Percentiles rank a stretch among this genome's conserved stretches.
These are phyloP conservation scores for Pelmatolapia mariae DNA, from an alignment of 2,113 vertebrate genomes.

Conservation along the genomic window DNA sequence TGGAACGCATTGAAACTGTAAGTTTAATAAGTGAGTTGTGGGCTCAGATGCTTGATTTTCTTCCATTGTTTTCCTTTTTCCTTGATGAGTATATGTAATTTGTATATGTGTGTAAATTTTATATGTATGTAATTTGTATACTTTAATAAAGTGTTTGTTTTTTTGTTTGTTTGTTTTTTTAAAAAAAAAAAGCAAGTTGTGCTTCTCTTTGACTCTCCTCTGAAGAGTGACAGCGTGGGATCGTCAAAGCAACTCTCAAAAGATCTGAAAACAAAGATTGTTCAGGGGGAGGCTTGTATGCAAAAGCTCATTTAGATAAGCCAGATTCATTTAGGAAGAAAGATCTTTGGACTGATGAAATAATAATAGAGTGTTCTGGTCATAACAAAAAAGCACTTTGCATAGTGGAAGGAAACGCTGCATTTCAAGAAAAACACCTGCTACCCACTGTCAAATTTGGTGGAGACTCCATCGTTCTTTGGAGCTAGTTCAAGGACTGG, in stretches of 20 bases:
- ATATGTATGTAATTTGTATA: not conserved
- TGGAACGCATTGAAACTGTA: not conserved
- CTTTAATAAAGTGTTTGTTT: not conserved
- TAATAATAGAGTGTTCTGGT: not conserved
- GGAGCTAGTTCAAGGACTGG: not conserved
- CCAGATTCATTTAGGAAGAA: not conserved
- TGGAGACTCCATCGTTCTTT: not conserved
- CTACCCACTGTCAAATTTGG: not conserved
- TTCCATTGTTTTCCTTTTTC: not conserved
- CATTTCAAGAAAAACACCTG: not conserved
- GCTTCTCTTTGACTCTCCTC: too few species aligned
- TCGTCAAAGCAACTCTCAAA: too few species aligned
- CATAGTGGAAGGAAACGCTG: not conserved
- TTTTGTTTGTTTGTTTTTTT: too few species aligned
- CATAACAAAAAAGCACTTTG: not conserved
- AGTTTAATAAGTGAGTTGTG: not conserved
- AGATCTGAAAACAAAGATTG: too few species aligned
- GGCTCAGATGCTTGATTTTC: not conserved
- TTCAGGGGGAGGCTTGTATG: not conserved
- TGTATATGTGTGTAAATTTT: not conserved
- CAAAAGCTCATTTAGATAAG: not conserved
- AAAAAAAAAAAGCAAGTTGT: not conserved
- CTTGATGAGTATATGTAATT: not conserved
- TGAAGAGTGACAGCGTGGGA: too few species aligned
- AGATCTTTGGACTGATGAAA: not conserved